These are phyloP conservation scores for Acanthacorydalis orientalis DNA, from an alignment of 2,888 invertebrate species.

Conservation along the genomic window DNA sequence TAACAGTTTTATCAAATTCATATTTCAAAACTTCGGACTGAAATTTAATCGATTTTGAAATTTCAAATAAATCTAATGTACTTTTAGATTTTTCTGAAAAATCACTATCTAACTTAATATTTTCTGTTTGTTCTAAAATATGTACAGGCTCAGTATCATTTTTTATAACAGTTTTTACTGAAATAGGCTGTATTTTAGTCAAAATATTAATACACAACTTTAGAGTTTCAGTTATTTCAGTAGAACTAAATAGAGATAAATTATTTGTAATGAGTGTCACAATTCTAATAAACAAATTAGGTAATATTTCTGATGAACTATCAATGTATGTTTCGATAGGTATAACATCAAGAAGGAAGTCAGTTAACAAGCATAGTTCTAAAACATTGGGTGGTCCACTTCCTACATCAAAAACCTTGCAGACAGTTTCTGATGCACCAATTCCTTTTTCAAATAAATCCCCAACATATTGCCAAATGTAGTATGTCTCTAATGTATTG, in stretches of 20 bases:
- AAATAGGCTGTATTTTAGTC: conserved; percentile 53
- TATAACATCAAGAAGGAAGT: conserved; percentile 59
- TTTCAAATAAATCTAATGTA: background rate
- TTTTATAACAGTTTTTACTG: conserved; percentile 18
- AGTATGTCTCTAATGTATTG: conserved; percentile 67
- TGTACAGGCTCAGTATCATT: background rate
- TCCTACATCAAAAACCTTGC: conserved; percentile 34
- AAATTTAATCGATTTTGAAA: background rate
- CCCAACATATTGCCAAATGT: conserved; percentile 69
- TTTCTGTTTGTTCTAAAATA: background rate
- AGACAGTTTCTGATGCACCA: conserved; percentile 15
- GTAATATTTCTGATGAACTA: conserved; percentile 60
- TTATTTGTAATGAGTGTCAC: conserved; percentile 40
- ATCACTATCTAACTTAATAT: background rate
- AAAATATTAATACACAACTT: conserved; percentile 55
- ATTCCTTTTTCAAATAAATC: conserved; percentile 37
- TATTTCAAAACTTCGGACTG: background rate
- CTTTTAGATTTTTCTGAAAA: conserved; percentile 6
- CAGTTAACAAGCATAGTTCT: conserved; percentile 55
- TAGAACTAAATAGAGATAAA: conserved; percentile 33
- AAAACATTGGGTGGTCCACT: conserved; percentile 43
- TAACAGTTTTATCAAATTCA: background rate
- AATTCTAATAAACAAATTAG: conserved; percentile 54
- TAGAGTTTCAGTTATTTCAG: conserved; percentile 46
- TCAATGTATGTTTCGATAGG: conserved; percentile 60